Conservation (phyloP, 2,888 invertebrate species). For the Platerodrilus igneus region DNA sequence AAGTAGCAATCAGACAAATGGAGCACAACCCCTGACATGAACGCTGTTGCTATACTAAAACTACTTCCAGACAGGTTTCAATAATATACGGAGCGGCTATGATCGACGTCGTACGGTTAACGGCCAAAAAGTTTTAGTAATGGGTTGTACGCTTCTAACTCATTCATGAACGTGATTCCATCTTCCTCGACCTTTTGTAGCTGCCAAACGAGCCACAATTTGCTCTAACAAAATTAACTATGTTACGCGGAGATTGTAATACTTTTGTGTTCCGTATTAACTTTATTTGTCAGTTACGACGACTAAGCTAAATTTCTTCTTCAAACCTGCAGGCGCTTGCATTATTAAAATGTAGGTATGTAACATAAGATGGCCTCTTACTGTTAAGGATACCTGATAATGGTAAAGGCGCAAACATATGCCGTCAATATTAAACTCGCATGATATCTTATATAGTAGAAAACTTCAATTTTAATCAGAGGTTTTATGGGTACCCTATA, state of each 20-base stretch:
- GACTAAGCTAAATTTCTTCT: too few relatives aligned
- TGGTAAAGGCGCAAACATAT: too few relatives aligned
- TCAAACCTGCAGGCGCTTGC: too few relatives aligned
- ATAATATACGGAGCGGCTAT: slow-evolving; percentile 11
- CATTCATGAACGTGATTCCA: slow-evolving; percentile 15
- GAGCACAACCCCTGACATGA: slow-evolving; percentile 13
- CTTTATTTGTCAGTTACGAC: slow-evolving; percentile 18
- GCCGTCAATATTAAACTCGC: too few relatives aligned
- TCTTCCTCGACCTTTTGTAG: slow-evolving; percentile 11
- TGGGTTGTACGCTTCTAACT: slow-evolving; percentile 12
- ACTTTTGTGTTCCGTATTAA: slow-evolving; percentile 17
- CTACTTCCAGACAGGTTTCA: slow-evolving; percentile 11
- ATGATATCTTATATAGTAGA: too few relatives aligned
- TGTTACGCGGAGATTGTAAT: slow-evolving; percentile 14
- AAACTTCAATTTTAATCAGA: too few relatives aligned
- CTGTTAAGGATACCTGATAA: too few relatives aligned
- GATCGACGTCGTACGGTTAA: slow-evolving; percentile 10
- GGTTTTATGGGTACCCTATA: too few relatives aligned
- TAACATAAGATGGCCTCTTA: too few relatives aligned
- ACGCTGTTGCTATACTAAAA: slow-evolving; percentile 13
- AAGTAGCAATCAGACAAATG: slow-evolving; percentile 17
- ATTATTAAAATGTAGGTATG: too few relatives aligned
- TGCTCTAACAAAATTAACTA: slow-evolving; percentile 13
- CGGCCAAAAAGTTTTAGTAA: slow-evolving; percentile 12
- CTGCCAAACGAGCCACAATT: slow-evolving; percentile 13